phyloP scores from a whole-genome alignment of 2,113 vertebrate genomes.

The Protobothrops flavoviridis region DNA sequence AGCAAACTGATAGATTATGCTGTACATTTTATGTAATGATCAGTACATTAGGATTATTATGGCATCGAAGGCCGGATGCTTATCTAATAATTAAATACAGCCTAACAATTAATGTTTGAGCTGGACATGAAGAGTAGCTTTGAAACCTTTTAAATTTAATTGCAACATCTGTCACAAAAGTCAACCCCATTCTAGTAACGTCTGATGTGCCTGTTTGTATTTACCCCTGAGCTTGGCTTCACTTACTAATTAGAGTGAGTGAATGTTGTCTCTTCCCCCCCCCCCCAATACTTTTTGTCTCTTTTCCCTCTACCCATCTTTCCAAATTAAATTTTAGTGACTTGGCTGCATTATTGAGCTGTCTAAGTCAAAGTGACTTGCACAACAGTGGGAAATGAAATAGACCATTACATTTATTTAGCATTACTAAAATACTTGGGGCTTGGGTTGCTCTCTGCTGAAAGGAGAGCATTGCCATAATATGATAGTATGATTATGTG shows the following conservation, averaged over 20 bases:
- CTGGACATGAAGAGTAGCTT: slow-evolving; percentile 47
- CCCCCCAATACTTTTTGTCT: background rate
- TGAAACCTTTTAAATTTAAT: slow-evolving; percentile 47
- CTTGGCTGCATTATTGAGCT: background rate
- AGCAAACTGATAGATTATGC: slow-evolving; percentile 34
- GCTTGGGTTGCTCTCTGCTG: background rate
- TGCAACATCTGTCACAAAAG: slow-evolving; percentile 42
- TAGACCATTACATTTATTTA: background rate
- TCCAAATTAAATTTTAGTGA: background rate
- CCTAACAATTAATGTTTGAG: slow-evolving; percentile 49
- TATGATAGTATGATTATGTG: background rate
- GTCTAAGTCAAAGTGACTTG: background rate
- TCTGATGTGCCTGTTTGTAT: background rate
- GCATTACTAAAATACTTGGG: background rate
- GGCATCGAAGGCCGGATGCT: slow-evolving; percentile 40
- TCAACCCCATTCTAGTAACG: slow-evolving; percentile 9
- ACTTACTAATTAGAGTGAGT: background rate
- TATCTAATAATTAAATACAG: slow-evolving; percentile 60
- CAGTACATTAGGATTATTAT: slow-evolving; percentile 54
- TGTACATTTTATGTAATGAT: slow-evolving; percentile 46
- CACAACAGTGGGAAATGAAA: background rate
- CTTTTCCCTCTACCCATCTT: background rate
- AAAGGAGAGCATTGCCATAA: background rate
- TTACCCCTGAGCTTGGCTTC: background rate
- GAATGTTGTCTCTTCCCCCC: background rate